Evolutionary conservation across 2,888 invertebrate genomes (phyloP).

Genomic region (Papilio gigon): DNA sequence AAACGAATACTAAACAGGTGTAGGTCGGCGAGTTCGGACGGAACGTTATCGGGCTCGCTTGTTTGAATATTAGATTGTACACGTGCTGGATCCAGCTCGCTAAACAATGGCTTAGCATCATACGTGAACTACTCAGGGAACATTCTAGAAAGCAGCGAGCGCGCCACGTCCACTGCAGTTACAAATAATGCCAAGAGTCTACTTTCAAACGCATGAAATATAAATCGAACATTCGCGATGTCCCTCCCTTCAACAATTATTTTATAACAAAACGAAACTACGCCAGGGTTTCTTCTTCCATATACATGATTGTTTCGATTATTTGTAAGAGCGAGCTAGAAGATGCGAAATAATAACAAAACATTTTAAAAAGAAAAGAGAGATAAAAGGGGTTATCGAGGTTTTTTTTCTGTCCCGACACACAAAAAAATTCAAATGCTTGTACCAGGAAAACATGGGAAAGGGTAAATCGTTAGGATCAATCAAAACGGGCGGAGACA

Average conservation of each 20-base stretch:
- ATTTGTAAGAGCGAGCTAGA: too few species aligned
- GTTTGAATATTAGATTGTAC: slow-evolving; percentile 55
- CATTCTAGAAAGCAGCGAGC: slow-evolving; percentile 40
- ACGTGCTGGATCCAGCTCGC: slow-evolving; percentile 57
- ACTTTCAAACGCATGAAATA: neutral
- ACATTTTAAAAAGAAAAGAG: too few species aligned
- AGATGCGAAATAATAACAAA: too few species aligned
- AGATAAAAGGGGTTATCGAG: neutral
- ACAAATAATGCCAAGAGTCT: neutral
- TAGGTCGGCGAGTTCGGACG: slow-evolving; percentile 46
- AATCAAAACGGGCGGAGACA: slow-evolving; percentile 27
- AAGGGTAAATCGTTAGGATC: slow-evolving; percentile 18
- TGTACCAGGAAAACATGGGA: slow-evolving; percentile 28
- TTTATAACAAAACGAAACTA: too few species aligned
- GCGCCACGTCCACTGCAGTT: slow-evolving; percentile 4
- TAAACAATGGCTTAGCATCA: slow-evolving; percentile 56
- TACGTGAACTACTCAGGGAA: slow-evolving; percentile 49
- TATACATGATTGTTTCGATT: too few species aligned
- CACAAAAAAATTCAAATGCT: neutral
- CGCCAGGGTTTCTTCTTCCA: too few species aligned
- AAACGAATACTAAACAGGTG: slow-evolving; percentile 52
- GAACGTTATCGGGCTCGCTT: slow-evolving; percentile 57
- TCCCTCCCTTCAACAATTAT: too few species aligned
- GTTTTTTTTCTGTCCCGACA: neutral
- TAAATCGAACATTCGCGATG: too few species aligned